These are phyloP conservation scores for Urechis unicinctus DNA, from an alignment of 2,888 invertebrate species.

Conservation along the genomic window DNA sequence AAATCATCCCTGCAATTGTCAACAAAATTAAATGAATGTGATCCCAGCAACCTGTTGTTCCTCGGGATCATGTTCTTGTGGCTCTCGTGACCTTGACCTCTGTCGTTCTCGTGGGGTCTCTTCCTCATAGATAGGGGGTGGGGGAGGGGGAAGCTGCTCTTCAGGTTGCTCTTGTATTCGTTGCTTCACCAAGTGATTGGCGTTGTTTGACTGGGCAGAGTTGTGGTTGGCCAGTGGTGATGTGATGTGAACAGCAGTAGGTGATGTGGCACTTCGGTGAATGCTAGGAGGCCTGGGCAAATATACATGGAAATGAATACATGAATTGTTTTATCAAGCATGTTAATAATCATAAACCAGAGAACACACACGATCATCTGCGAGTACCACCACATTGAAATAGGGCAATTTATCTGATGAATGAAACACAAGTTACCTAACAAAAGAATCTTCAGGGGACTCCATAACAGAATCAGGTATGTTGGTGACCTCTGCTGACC, in stretches of 20 bases:
- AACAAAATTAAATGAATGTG: too few species aligned
- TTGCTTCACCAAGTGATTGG: not conserved
- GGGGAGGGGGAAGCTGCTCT: constrained; percentile 16
- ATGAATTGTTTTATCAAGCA: not conserved
- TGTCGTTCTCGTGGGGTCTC: constrained; percentile 24
- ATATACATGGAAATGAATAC: not conserved
- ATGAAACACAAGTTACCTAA: too few species aligned
- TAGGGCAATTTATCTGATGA: too few species aligned
- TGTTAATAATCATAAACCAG: not conserved
- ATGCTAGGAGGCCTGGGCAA: not conserved
- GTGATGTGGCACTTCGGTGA: constrained; percentile 6
- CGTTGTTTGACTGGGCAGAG: not conserved
- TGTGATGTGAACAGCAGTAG: not conserved
- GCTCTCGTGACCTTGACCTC: too few species aligned
- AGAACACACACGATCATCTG: too few species aligned
- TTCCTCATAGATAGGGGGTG: constrained; percentile 18
- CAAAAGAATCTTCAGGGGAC: not conserved
- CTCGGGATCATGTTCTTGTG: too few species aligned
- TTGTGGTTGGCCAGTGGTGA: constrained; percentile 6
- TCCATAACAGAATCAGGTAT: constrained; percentile 38
- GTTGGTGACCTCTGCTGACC: constrained; percentile 44
- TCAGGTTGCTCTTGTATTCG: too few species aligned
- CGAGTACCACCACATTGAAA: too few species aligned
- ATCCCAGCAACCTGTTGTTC: too few species aligned
- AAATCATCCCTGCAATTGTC: too few species aligned